Base-by-base conservation (phyloP, 2,113 vertebrate species). In the Callorhinus ursinus region DNA sequence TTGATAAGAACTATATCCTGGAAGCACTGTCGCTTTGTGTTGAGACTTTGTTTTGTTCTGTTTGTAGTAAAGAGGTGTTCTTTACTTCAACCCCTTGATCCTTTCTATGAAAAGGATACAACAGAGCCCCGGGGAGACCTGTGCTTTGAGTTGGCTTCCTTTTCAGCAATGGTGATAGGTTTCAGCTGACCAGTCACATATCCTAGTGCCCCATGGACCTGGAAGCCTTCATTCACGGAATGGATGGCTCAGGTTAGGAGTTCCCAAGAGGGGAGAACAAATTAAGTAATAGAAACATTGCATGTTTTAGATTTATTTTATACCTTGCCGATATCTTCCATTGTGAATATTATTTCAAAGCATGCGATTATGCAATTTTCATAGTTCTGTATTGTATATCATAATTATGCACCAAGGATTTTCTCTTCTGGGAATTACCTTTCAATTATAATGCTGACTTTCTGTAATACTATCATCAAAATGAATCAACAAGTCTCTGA, bases 391-490 rank as follows among this genome's bases (percentile, higher is more conserved):
- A 61, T 96, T 96, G 95, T 97, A 39, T 95, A 46, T 97, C 92
- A 88, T 97, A 97, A 96, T 96, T 97, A 91, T 71, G 84, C 33
- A 96, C 87, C 82, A 81, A 88, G 92, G 95, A 93, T 88, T 90
- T 89, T 91, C 39, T 92, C n/a, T 74, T 94, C 79, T 59, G 28
- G 46, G 71, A 95, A 71, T 82, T 77, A 85, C 77, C 53, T 97
- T 97, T 96, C 94, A 94, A 90, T 97, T 96, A 95, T 80, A 93
- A 95, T 94, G 49, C 24, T 96, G 51, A 92, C 53, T 97, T 90
- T 96, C 49, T 93, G 21, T 96, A 96, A 90, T 94, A 76, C 94
- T 94, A 19, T 93, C 80, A 96, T 97, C 92, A 97, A 77, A 95
- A 95, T 0, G 21, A 93, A 97, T 97, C 95, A 96, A 72, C 97